These are phyloP conservation scores for Axea sp. DNA, from an alignment of 2,888 invertebrate species.

Conservation along the genomic window DNA sequence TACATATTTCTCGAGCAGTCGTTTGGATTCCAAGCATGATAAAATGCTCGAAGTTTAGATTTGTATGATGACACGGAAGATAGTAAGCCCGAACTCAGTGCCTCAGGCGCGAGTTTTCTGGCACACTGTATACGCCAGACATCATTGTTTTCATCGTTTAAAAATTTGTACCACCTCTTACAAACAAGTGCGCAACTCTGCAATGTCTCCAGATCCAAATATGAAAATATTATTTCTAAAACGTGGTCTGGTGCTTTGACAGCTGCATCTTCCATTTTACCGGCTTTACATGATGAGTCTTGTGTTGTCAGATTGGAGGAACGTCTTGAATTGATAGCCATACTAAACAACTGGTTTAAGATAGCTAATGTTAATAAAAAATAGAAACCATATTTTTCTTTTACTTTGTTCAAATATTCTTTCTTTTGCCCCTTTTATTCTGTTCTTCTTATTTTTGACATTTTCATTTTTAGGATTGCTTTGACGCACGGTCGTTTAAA, in stretches of 20 bases:
- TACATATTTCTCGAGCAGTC: slow-evolving; percentile 98
- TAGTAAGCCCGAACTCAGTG: slow-evolving; percentile 93
- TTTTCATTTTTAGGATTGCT: too few species aligned
- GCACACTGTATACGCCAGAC: slow-evolving; percentile 96
- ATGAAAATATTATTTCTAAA: slow-evolving; percentile 94
- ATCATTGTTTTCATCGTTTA: slow-evolving; percentile 94
- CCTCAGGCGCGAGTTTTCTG: slow-evolving; percentile 91
- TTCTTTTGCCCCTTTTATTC: too few species aligned
- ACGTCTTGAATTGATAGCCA: too few species aligned
- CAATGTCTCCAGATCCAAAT: slow-evolving; percentile 91
- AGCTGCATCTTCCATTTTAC: slow-evolving; percentile 83
- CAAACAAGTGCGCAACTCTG: slow-evolving; percentile 95
- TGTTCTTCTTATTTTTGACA: too few species aligned
- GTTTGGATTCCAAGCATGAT: slow-evolving; percentile 97
- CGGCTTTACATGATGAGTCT: too few species aligned
- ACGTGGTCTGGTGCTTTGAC: slow-evolving; percentile 87
- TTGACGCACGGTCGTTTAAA: too few species aligned
- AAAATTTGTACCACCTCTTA: slow-evolving; percentile 93
- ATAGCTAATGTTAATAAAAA: too few species aligned
- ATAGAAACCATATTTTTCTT: too few species aligned
- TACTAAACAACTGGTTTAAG: too few species aligned
- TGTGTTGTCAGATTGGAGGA: too few species aligned
- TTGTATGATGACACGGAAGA: slow-evolving; percentile 94
- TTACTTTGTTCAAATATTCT: too few species aligned
- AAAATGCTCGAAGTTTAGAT: slow-evolving; percentile 94